Base-by-base conservation (phyloP, 2,113 vertebrate species). In the Coryphaenoides rupestris region DNA sequence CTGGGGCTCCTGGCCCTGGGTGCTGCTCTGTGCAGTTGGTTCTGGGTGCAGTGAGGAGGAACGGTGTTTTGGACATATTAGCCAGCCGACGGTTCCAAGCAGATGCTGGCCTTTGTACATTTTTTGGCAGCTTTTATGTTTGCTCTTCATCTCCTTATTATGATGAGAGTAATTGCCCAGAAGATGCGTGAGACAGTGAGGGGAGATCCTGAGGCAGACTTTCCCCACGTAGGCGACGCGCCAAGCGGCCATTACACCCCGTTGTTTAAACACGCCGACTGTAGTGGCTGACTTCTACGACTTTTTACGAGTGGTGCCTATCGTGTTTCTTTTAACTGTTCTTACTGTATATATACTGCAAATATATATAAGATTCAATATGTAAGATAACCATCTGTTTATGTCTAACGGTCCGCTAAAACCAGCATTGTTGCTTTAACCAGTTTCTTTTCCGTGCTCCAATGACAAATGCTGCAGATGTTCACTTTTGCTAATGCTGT, bases 1-100 rank as follows among this genome's bases (percentile, higher is more conserved):
- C 54, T 77, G 62, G n/a, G 63, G 21, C 47, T 79, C n/a, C 72
- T 84, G 69, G 62, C 86, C 60, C 65, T 89, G 64, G 76, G 75
- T 40, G 73, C 58, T 23, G 63, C 63, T 49, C 69, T 85, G 23
- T 76, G 70, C 65, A 74, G 80, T 75, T 75, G 75, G 75, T 24
- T 72, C 24, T 71, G 61, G 52, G 56, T 62, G 69, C 67, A 73
- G 72, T 87, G 87, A 60, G 71, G 66, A 78, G 73, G 23, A 1
- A 58, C 47, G 3, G 13, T 40, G 33, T 13, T 50, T 57, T 64
- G 45, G 21, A 3, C 21, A 64, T 65, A 65, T 15, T n/a, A 13
- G 33, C 9, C 60, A 16, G 47, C 10, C n/a, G 19, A 58, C 12
- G 9, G 19, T 21, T 76, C 69, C 62, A 64, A 60, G 66, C 65